These are phyloP conservation scores for Cecidostiba fungosa DNA, from an alignment of 2,888 invertebrate species.

Conservation along the genomic window DNA sequence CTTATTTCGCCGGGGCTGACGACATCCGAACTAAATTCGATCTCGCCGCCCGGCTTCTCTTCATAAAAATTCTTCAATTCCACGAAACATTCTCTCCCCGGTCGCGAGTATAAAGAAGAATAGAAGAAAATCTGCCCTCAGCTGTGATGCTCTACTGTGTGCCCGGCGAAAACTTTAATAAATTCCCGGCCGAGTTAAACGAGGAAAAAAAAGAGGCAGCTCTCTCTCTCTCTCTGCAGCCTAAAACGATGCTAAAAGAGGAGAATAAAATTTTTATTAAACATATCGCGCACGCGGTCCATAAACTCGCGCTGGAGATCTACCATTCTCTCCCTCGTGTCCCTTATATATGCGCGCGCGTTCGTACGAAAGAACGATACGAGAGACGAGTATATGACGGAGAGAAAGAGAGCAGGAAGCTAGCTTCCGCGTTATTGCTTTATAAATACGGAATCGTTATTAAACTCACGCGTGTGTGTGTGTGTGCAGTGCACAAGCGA, in stretches of 20 bases:
- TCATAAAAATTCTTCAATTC: constrained; percentile 45
- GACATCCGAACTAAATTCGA: constrained; percentile 32
- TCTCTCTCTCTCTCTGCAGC: background rate
- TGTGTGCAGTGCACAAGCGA: background rate
- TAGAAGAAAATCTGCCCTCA: constrained; percentile 21
- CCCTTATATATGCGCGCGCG: background rate
- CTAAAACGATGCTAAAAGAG: constrained; percentile 35
- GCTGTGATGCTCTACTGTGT: background rate
- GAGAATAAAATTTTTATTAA: constrained; percentile 58
- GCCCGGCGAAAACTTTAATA: constrained; percentile 51
- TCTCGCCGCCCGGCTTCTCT: background rate
- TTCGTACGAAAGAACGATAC: background rate
- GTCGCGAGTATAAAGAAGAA: background rate
- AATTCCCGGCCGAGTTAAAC: constrained; percentile 54
- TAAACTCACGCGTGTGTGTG: background rate
- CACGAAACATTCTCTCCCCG: constrained; percentile 39
- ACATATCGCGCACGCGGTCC: constrained; percentile 33
- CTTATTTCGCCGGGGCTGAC: constrained; percentile 8
- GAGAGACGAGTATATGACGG: background rate
- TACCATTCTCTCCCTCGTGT: constrained; percentile 4
- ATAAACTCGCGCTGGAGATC: constrained; percentile 39
- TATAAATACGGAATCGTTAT: constrained; percentile 8
- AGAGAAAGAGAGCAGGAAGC: too few relatives aligned
- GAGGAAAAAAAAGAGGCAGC: constrained; percentile 33
- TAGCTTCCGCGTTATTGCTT: constrained; percentile 20